These are phyloP conservation scores for Naja naja DNA, from an alignment of 2,113 vertebrate genomes.

Conservation along the genomic window DNA sequence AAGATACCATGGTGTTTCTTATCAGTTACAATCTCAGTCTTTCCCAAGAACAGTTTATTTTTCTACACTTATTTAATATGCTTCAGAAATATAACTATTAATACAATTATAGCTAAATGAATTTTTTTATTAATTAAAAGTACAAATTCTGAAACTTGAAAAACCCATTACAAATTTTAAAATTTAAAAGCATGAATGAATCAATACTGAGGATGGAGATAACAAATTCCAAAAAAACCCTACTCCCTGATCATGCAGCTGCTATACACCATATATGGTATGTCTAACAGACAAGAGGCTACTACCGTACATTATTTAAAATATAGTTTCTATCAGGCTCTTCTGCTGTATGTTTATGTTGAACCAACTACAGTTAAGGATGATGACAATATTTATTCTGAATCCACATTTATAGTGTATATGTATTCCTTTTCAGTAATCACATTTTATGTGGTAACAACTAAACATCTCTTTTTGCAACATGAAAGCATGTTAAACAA, in stretches of 20 bases:
- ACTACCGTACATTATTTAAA: neutral
- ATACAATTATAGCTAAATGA: neutral
- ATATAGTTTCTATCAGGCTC: neutral
- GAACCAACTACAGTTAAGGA: neutral
- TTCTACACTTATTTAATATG: neutral
- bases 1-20: neutral
- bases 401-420: neutral
- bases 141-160: slow-evolving; percentile 6
- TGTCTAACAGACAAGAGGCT: neutral
- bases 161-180: slow-evolving; percentile 30
- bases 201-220: neutral
- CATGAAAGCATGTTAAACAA: neutral
- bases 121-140: neutral
- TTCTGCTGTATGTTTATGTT: neutral
- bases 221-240: neutral
- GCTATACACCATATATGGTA: neutral
- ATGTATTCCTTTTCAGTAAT: neutral
- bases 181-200: neutral
- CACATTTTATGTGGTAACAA: neutral
- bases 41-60: neutral
- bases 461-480: neutral
- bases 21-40: neutral
- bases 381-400: neutral
- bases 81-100: neutral
- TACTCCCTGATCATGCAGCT: neutral